Evolutionary conservation across 2,797 vertebrate genomes (phyloP), one percentile per base, ranked within the genome.

Genomic region (Ctenochaetus hawaiiensis): DNA sequence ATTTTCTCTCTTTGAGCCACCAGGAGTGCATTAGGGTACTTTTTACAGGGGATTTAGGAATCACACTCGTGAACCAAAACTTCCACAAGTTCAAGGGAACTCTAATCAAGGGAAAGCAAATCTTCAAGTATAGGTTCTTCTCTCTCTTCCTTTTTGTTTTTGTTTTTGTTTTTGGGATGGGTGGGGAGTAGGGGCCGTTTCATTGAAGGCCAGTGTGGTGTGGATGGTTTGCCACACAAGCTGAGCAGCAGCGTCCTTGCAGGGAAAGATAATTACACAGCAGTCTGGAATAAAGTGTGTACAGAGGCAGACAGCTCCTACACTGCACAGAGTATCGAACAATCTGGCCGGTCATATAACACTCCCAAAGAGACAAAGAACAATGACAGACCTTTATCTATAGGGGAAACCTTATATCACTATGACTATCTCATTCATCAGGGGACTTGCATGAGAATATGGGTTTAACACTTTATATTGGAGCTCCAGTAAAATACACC

Each of bases 241-340:
- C 82, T 74, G 72, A 71, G 58, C n/a, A 91, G 83, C 44, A 30
- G 68, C 67, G 71, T 67, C 74, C 84, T 88, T 85, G 84, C 81
- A 75, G 58, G 60, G 67, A 80, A 68, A 90, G 80, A 92, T 89
- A 90, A 93, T 89, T 84, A 91, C 74, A 90, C 78, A 77, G 84
- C 57, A 62, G 63, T 78, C 72, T 75, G 59, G 75, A 79, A 76
- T 74, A 88, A 77, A 80, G 73, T 63, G 74, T 80, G 61, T 78
- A 81, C 77, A 84, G 78, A 82, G 78, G 81, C 77, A 86, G 73
- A 80, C 8, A 18, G 71, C 75, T 91, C 80, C 82, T 79, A 77
- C 72, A 18, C 81, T 62, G n/a, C 81, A 66, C 44, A 69, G 75
- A 48, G 58, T 59, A 73, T 63, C 56, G 62, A 79, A 49, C 64